phyloP scores from a whole-genome alignment of 2,113 vertebrate species.

The Sceloporus tristichus region DNA sequence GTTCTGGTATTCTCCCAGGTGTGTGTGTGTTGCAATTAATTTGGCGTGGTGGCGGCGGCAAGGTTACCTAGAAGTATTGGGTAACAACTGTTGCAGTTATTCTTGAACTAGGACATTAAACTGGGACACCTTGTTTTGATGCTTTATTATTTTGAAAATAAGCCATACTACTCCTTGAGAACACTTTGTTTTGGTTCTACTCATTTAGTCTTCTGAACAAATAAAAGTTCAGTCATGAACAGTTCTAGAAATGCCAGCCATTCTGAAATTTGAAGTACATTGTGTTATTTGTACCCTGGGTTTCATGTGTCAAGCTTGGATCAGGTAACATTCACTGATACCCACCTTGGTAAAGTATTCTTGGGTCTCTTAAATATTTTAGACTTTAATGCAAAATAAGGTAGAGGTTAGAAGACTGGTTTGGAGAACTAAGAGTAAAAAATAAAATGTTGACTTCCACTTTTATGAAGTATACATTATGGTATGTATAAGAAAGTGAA shows the following conservation, averaged over 20 bases:
- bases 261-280: slow-evolving; percentile 16
- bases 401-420: neutral
- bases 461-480: neutral
- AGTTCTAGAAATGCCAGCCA: slow-evolving; percentile 2
- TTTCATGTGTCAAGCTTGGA: neutral
- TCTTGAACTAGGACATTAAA: neutral
- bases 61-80: neutral
- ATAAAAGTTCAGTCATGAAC: neutral
- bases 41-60: neutral
- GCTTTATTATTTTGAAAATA: neutral
- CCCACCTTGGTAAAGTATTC: slow-evolving; percentile 32
- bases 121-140: neutral
- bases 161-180: rapidly evolving
- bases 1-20: neutral
- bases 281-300: slow-evolving; percentile 29
- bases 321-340: slow-evolving; percentile 20
- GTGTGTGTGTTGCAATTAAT: slow-evolving; percentile 1
- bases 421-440: slow-evolving; percentile 11
- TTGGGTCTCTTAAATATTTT: slow-evolving; percentile 40
- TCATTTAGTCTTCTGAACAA: neutral
- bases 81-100: neutral
- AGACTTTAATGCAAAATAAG: slow-evolving; percentile 29
- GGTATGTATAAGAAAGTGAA: neutral
- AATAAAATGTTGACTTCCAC: slow-evolving; percentile 16
- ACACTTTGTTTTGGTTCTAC: neutral